Percentiles rank a stretch among this genome's conserved stretches.
Evolutionary conservation across 2,797 vertebrate genomes (phyloP).

Genomic region (Lepus oiostolus): DNA sequence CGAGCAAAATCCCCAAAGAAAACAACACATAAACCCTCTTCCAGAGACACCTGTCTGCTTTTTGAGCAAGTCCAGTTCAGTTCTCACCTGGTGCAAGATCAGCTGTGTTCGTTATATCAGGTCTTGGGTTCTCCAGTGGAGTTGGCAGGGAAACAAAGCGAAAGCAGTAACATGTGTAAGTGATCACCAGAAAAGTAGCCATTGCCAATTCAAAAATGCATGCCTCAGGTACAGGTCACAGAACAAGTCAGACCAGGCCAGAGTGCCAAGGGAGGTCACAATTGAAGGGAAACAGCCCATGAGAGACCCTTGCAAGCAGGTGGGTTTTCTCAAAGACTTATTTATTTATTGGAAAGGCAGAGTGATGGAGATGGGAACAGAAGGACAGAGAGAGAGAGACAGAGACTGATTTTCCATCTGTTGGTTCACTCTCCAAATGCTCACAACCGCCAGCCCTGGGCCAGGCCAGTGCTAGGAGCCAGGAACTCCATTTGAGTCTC

Average conservation of each 20-base stretch:
- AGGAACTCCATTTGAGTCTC: too few species aligned
- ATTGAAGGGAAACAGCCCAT: neutral
- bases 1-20: constrained; percentile 10
- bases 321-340: too few species aligned
- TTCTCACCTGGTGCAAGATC: constrained; percentile 59
- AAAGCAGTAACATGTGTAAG: constrained; percentile 35
- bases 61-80: neutral
- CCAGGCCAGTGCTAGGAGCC: too few species aligned
- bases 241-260: constrained; percentile 27
- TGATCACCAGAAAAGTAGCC: constrained; percentile 39
- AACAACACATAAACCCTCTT: constrained; percentile 27
- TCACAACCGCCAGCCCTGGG: too few species aligned
- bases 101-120: neutral
- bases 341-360: too few species aligned
- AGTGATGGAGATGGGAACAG: too few species aligned
- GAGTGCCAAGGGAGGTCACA: neutral
- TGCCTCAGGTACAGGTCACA: neutral
- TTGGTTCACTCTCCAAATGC: too few species aligned
- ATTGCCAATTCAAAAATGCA: constrained; percentile 22
- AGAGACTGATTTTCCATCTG: too few species aligned
- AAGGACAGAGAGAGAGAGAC: too few species aligned
- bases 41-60: neutral
- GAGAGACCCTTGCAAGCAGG: neutral
- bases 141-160: constrained; percentile 22
- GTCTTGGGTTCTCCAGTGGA: neutral